Evolutionary conservation across 2,113 vertebrate species (phyloP).

Genomic region (Apus apus): DNA sequence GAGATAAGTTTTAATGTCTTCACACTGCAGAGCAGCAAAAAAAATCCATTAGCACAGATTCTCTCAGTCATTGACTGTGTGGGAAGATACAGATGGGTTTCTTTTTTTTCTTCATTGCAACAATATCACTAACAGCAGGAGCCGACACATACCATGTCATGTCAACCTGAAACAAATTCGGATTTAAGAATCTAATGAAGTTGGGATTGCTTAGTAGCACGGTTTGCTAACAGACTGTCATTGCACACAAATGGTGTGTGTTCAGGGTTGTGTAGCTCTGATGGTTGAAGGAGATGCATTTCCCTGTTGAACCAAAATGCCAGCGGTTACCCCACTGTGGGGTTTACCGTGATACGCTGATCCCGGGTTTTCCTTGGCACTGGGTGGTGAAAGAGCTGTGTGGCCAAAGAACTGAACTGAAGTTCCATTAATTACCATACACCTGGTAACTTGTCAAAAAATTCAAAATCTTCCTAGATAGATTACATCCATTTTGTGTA

Average conservation of each 20-base stretch:
- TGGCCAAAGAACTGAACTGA: not conserved
- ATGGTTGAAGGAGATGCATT: not conserved
- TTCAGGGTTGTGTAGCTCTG: not conserved
- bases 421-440: not conserved
- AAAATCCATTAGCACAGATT: conserved; percentile 40
- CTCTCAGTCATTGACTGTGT: conserved; percentile 26
- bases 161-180: conserved; percentile 64
- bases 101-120: conserved; percentile 43
- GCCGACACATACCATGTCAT: conserved; percentile 9
- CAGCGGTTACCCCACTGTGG: not conserved
- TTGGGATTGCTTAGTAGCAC: not conserved
- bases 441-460: not conserved
- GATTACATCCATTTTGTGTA: not conserved
- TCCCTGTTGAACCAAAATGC: not conserved
- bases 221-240: conserved; percentile 50
- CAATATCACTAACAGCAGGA: conserved; percentile 39
- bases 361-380: not conserved
- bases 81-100: not conserved
- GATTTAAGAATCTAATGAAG: conserved; percentile 50
- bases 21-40: not conserved
- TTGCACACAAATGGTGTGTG: not conserved
- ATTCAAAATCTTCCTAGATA: not conserved
- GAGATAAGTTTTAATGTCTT: conserved; percentile 41
- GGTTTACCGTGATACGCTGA: not conserved
- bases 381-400: not conserved